Conservation (phyloP, 2,797 vertebrate genomes). For the Alcedo atthis region DNA sequence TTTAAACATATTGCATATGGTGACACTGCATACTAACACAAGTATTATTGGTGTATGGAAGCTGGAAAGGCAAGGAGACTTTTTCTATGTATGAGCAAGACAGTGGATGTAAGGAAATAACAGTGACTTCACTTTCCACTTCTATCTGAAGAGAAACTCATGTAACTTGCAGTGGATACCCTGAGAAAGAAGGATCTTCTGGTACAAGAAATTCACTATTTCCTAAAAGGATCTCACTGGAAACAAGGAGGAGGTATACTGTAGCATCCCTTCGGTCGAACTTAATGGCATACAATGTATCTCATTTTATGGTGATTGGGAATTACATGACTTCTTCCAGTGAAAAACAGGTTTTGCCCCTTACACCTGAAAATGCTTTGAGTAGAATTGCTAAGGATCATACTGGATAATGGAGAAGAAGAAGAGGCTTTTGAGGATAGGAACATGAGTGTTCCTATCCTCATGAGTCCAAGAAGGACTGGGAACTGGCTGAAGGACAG, state of each 20-base stretch:
- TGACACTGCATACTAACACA: constrained; percentile 5
- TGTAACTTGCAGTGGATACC: neutral
- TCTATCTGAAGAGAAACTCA: neutral
- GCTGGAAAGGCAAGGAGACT: neutral
- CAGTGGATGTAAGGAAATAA: neutral
- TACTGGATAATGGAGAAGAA: neutral
- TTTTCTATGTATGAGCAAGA: neutral
- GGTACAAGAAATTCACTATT: neutral
- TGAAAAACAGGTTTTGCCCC: neutral
- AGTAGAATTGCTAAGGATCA: neutral
- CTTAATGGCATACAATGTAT: neutral
- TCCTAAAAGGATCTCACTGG: neutral
- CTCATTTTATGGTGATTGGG: neutral
- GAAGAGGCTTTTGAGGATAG: neutral
- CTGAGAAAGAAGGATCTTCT: neutral
- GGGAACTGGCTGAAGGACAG: no score
- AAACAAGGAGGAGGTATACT: neutral
- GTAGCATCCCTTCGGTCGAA: neutral
- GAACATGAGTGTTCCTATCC: neutral
- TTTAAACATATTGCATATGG: neutral
- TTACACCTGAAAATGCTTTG: neutral
- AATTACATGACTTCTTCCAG: neutral
- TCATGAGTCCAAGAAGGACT: no score
- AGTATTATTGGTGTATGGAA: neutral
- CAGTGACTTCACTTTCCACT: neutral